A percentile compares a stretch with the other conserved stretches of the same genome.
Evolutionary conservation across 2,888 invertebrate species (phyloP).

Genomic region (Lycocerus yunnanus): DNA sequence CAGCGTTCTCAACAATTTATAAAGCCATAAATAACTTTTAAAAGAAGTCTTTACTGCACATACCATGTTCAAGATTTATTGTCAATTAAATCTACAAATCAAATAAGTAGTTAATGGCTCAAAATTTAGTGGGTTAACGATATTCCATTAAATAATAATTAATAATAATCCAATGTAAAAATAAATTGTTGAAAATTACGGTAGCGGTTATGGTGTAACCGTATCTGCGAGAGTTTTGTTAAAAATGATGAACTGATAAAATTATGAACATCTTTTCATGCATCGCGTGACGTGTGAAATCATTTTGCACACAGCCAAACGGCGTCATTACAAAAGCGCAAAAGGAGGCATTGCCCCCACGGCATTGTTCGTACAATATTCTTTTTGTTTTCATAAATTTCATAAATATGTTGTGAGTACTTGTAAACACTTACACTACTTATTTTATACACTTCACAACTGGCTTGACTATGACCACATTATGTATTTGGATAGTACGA

Average conservation of each 20-base stretch:
- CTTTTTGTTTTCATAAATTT: not conserved
- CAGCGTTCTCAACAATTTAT: not conserved
- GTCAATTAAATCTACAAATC: not conserved
- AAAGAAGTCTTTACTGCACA: not conserved
- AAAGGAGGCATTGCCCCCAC: not conserved
- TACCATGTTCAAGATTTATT: not conserved
- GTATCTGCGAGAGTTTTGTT: not conserved
- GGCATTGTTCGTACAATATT: not conserved
- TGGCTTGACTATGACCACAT: not conserved
- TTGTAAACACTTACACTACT: not conserved
- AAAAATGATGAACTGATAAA: not conserved
- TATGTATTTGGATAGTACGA: no score
- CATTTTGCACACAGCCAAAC: not conserved
- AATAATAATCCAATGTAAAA: not conserved
- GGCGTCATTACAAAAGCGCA: not conserved
- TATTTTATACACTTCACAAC: not conserved
- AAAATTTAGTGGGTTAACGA: not conserved
- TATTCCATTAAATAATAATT: not conserved
- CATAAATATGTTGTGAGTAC: not conserved
- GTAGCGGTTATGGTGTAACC: not conserved
- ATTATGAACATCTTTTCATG: not conserved
- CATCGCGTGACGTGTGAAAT: not conserved
- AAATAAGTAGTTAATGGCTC: not conserved
- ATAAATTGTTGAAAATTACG: not conserved
- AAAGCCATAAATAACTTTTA: not conserved